Conservation (phyloP, 2,113 vertebrate species). For the Apodemus sylvaticus region DNA sequence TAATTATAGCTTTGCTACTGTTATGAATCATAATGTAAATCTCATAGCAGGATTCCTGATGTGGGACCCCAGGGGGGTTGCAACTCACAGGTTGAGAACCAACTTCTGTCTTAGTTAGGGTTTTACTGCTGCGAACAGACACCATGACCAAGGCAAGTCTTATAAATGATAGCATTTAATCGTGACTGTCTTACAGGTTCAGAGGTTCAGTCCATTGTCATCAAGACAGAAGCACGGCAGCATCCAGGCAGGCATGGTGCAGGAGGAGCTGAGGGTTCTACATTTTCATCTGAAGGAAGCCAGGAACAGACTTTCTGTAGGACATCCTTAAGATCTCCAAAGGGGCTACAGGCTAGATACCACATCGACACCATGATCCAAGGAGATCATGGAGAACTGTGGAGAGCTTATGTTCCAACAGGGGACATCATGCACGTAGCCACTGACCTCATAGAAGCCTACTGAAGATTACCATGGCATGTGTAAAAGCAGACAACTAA, state of each 20-base stretch:
- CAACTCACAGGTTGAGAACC: neutral
- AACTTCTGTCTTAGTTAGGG: too few species aligned
- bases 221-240: too few species aligned
- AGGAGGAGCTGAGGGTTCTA: too few species aligned
- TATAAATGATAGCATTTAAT: too few species aligned
- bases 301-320: too few species aligned
- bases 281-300: too few species aligned
- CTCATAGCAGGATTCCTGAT: neutral
- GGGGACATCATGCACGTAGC: too few species aligned
- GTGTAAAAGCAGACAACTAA: neutral
- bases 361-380: rapidly evolving
- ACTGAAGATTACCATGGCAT: rapidly evolving
- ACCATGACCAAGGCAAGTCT: too few species aligned
- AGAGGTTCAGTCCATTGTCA: too few species aligned
- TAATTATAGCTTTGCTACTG: neutral
- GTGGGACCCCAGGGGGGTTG: neutral
- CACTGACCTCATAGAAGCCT: rapidly evolving
- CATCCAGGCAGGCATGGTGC: too few species aligned
- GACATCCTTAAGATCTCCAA: neutral
- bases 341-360: neutral
- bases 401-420: rapidly evolving
- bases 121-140: too few species aligned
- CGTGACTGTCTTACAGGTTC: too few species aligned
- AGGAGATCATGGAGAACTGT: neutral
- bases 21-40: neutral